Evolutionary conservation across 1,140 invertebrate species (phyloP), one percentile per base, ranked within the genome.

Genomic region (Portunus trituberculatus): DNA sequence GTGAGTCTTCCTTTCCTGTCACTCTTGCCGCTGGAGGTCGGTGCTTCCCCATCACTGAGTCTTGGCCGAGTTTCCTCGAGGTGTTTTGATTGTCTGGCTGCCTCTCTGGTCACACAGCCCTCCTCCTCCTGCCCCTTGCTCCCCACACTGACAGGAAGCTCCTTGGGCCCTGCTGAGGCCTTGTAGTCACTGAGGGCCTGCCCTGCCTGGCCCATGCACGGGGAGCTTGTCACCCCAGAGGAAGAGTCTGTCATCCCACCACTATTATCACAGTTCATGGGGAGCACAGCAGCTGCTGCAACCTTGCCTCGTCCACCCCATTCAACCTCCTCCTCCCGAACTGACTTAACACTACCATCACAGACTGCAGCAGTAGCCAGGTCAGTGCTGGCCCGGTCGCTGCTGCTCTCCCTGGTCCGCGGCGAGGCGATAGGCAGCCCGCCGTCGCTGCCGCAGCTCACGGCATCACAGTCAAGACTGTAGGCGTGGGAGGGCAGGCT

Each of bases 391-490:
- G 7, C 87, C 52, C 52, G 10, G 52, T 59, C 52, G 8, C 52
- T 10, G 8, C 52, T 59, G 52, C 52, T 20, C 52, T 59, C 52
- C 67, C 67, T 76, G 67, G 67, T 76, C 52, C 52, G 52, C 1
- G 52, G 52, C 12, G 52, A 59, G 67, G 67, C 6, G 20, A 0
- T 2, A 8, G 20, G 25, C 67, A n/a, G 67, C 25, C 67, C 25
- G 6, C 67, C 67, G 1, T 76, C 67, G 67, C 16, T 84, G 59
- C 32, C 84, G 82, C 94, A 95, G 28, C 91, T 89, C 83, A 95
- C 10, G 45, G 76, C 92, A 95, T 95, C 95, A 95, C 88, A 93
- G 92, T 95, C 95, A 59, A 95, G 95, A 59, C 95, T 95, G 93
- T 93, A 95, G n/a, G 95, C 95, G 90, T 95, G 95, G n/a, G 86